Conservation (phyloP, 2,888 invertebrate species). For the Megastigmus dorsalis region DNA sequence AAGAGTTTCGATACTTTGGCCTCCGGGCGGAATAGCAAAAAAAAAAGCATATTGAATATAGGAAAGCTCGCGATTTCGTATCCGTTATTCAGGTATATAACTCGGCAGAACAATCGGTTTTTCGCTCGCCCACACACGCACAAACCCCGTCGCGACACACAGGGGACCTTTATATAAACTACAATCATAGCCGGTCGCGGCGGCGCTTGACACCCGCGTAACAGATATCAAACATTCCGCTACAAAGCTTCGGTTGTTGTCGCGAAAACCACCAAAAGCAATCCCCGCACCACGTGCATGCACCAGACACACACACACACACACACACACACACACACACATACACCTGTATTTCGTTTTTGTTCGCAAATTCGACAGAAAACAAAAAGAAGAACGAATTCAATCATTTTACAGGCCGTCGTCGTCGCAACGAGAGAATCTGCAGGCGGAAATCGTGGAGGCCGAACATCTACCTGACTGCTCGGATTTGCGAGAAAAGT, state of each 20-base stretch:
- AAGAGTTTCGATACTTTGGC: too few relatives aligned
- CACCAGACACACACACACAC: too few relatives aligned
- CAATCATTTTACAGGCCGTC: slow-evolving; percentile 77
- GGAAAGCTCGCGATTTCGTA: too few relatives aligned
- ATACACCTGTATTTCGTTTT: not conserved
- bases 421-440: slow-evolving; percentile 76
- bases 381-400: not conserved
- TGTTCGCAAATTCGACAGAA: not conserved
- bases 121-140: slow-evolving; percentile 7
- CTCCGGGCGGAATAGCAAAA: too few relatives aligned
- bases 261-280: too few relatives aligned
- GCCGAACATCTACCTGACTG: slow-evolving; percentile 77
- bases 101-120: slow-evolving; percentile 17
- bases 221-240: slow-evolving; percentile 15
- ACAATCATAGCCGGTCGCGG: too few relatives aligned
- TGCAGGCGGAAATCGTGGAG: slow-evolving; percentile 75
- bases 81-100: slow-evolving; percentile 23
- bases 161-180: slow-evolving; percentile 15
- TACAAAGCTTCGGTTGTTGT: not conserved
- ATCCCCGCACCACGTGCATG: too few relatives aligned
- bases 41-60: too few relatives aligned
- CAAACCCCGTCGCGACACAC: not conserved
- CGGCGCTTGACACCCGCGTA: not conserved
- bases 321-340: too few relatives aligned
- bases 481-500: slow-evolving; percentile 72